A percentile compares a stretch with the other conserved stretches of the same genome.
Conservation (phyloP, 2,888 invertebrate genomes). For the Aethes cnicana region DNA sequence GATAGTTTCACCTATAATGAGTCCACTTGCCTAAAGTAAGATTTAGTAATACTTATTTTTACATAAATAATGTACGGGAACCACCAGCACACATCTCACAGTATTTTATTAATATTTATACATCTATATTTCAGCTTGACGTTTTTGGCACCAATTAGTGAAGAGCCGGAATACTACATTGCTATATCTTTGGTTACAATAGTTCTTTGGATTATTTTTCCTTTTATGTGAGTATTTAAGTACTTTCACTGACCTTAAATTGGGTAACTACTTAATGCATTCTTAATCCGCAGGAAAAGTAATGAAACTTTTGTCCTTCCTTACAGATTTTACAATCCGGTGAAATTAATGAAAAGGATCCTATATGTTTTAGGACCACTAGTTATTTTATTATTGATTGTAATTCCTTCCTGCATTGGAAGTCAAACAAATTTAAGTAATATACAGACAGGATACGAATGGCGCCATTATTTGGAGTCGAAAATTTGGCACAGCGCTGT, state of each 20-base stretch:
- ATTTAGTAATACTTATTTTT: neutral
- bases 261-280: neutral
- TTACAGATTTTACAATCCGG: slow-evolving; percentile 65
- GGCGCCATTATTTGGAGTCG: slow-evolving; percentile 51
- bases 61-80: no score
- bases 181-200: slow-evolving; percentile 55
- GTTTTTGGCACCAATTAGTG: slow-evolving; percentile 55
- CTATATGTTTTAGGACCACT: slow-evolving; percentile 55
- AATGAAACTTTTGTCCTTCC: slow-evolving; percentile 22
- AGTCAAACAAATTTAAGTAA: slow-evolving; percentile 38
- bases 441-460: slow-evolving; percentile 43
- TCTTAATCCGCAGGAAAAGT: slow-evolving; percentile 1
- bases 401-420: slow-evolving; percentile 47
- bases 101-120: no score
- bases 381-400: slow-evolving; percentile 45
- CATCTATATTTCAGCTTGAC: slow-evolving; percentile 61
- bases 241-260: neutral
- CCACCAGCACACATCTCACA: no score
- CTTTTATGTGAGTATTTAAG: slow-evolving; percentile 53
- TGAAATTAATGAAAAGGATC: slow-evolving; percentile 64
- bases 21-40: slow-evolving; percentile 22
- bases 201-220: slow-evolving; percentile 61
- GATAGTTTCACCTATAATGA: slow-evolving; percentile 2
- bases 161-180: slow-evolving; percentile 61
- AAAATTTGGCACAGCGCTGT: slow-evolving; percentile 61